Evolutionary conservation across 2,888 invertebrate genomes (phyloP), one percentile per base, ranked within the genome.

Genomic region (Sericinus montela): DNA sequence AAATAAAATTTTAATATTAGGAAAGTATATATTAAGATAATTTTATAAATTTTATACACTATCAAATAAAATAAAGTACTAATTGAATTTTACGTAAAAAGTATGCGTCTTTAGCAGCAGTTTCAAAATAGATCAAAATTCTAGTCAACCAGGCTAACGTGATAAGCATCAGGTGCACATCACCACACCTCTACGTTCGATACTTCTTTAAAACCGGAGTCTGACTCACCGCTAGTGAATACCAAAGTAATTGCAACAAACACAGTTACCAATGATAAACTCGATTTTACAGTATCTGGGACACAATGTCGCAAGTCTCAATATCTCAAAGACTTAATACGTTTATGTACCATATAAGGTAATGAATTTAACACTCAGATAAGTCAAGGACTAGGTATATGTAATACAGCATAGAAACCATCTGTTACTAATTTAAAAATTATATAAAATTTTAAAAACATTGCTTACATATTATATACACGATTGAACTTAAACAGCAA

Each of bases 291-390:
- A 55, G 45, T 69, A 81, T 64, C 72, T 84, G 71, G 81, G 80
- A 64, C 79, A 76, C 58, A 60, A 60, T 55, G 47, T 51, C 45
- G 52, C 50, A 51, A 56, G 47, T 51, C 45, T 52, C 50, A 51
- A 56, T 51, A 56, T 57, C 57, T 57, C 50, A 62, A 64, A 59
- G 59, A 56, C 63, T 46, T 55, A 60, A 64, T n/a, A n/a, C n/a
- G 67, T 77, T 66, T 73, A 19, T 19, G 19, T 19, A 60, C 85
- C 85, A 47, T 82, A 66, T 53, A 84, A 51, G 85, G 85, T 52
- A 58, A 54, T 57, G 61, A 54, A 62, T 74, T 79, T 79, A 56
- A 62, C 36, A 59, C 44, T 45, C 62, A 60, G 59, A 52, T 37
- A 34, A 59, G 42, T 48, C 63, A 57, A 55, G 48, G 53, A 48